Conservation (phyloP, 2,888 invertebrate genomes). For the Drosophila rubida region DNA sequence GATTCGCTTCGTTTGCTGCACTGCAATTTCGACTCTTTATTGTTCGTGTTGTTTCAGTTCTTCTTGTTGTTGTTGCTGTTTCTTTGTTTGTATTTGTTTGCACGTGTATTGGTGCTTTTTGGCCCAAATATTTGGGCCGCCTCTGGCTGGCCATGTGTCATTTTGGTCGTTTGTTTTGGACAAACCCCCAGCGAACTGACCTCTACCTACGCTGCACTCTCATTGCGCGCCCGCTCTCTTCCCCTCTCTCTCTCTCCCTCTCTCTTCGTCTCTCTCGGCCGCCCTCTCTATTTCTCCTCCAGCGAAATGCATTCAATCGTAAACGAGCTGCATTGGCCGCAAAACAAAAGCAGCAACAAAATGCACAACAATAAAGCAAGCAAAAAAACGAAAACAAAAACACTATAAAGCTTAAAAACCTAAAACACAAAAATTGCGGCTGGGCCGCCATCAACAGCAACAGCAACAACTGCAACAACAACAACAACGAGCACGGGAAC, state of each 20-base stretch:
- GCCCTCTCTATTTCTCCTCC: too few relatives aligned
- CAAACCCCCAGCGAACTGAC: constrained; percentile 56
- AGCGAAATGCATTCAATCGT: constrained; percentile 68
- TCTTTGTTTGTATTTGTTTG: constrained; percentile 28
- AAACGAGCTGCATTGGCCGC: constrained; percentile 71
- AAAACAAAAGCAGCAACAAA: constrained; percentile 56
- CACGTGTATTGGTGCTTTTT: constrained; percentile 32
- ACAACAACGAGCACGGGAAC: constrained; percentile 13
- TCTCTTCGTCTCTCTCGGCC: neutral
- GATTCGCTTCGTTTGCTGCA: constrained; percentile 15
- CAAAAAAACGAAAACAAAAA: constrained; percentile 1
- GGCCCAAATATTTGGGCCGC: constrained; percentile 61
- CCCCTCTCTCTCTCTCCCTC: neutral
- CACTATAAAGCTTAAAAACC: constrained; percentile 66
- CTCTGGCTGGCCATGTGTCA: constrained; percentile 64
- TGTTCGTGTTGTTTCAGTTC: neutral
- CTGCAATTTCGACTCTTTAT: constrained; percentile 15
- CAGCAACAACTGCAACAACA: constrained; percentile 29
- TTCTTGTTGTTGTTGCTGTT: neutral
- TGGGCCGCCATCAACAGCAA: constrained; percentile 59
- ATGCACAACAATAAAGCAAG: constrained; percentile 22
- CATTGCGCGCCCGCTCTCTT: neutral
- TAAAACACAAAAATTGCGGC: constrained; percentile 79
- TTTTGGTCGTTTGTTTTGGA: constrained; percentile 73
- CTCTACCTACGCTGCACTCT: neutral